Evolutionary conservation across 2,113 vertebrate genomes (phyloP).

Genomic region (Cavia porcellus): DNA sequence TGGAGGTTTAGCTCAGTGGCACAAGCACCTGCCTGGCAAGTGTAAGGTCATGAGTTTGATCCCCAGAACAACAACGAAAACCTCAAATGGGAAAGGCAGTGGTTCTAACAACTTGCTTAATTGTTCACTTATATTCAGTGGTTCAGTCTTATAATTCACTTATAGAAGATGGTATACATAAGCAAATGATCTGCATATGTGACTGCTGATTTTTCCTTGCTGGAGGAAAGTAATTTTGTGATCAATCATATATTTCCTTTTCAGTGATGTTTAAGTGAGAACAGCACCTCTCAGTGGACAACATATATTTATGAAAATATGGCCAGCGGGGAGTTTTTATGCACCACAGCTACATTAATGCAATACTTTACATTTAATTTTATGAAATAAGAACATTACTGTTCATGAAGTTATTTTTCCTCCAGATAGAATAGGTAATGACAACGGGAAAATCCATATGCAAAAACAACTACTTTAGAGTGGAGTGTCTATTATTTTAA

Average conservation of each 20-base stretch:
- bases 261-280: slow-evolving; percentile 23
- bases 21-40: no score
- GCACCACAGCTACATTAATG: neutral
- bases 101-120: slow-evolving; percentile 17
- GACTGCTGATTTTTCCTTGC: slow-evolving; percentile 27
- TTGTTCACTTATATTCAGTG: neutral
- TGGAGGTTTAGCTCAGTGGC: no score
- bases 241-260: slow-evolving; percentile 24
- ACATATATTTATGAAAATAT: slow-evolving; percentile 1
- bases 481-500: neutral
- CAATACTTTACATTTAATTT: neutral
- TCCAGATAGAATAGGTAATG: slow-evolving; percentile 4
- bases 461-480: slow-evolving; percentile 16
- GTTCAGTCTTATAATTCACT: slow-evolving; percentile 46
- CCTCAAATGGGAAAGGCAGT: neutral
- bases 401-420: slow-evolving; percentile 44
- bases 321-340: neutral
- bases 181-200: slow-evolving; percentile 4
- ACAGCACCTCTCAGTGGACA: neutral
- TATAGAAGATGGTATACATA: slow-evolving; percentile 38
- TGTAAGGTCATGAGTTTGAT: no score
- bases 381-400: slow-evolving; percentile 37
- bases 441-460: neutral
- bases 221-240: slow-evolving; percentile 36
- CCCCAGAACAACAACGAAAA: no score